Evolutionary conservation across 2,113 vertebrate genomes (phyloP).

Genomic region (Eurypyga helias): DNA sequence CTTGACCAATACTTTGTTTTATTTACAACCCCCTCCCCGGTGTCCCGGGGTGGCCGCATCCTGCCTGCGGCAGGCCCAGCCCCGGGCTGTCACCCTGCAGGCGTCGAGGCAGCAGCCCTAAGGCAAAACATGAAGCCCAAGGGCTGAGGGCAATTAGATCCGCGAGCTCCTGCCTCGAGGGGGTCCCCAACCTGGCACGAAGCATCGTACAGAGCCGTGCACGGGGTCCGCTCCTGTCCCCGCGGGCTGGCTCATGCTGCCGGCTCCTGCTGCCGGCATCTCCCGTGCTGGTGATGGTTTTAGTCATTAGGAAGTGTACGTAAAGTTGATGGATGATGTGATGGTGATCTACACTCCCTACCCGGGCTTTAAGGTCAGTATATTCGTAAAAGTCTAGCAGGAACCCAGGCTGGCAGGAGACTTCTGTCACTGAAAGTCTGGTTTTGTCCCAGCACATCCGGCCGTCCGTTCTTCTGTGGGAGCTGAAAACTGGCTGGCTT

Average conservation of each 20-base stretch:
- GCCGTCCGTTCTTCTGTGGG: neutral
- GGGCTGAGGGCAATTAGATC: neutral
- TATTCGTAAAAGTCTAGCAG: neutral
- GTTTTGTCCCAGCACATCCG: neutral
- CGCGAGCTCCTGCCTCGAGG: neutral
- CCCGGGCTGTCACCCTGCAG: neutral
- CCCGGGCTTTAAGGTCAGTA: neutral
- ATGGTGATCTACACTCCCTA: neutral
- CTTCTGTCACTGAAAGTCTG: neutral
- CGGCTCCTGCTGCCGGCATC: neutral
- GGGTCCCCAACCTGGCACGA: rapidly evolving
- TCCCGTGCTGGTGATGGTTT: neutral
- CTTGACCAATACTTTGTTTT: neutral
- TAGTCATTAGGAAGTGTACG: neutral
- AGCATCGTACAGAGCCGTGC: neutral
- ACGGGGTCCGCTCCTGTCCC: neutral
- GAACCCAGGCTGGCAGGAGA: neutral
- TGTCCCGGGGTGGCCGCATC: neutral
- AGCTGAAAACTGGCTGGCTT: neutral
- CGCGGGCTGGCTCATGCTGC: neutral
- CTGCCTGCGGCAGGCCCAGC: neutral
- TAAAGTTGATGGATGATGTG: conserved; percentile 28
- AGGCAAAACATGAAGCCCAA: neutral
- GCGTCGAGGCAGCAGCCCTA: neutral
- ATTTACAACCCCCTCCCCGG: neutral